A percentile compares a stretch with the other conserved stretches of the same genome.
Evolutionary conservation across 2,113 vertebrate genomes (phyloP).

Genomic region (Sminthopsis crassicaudata): DNA sequence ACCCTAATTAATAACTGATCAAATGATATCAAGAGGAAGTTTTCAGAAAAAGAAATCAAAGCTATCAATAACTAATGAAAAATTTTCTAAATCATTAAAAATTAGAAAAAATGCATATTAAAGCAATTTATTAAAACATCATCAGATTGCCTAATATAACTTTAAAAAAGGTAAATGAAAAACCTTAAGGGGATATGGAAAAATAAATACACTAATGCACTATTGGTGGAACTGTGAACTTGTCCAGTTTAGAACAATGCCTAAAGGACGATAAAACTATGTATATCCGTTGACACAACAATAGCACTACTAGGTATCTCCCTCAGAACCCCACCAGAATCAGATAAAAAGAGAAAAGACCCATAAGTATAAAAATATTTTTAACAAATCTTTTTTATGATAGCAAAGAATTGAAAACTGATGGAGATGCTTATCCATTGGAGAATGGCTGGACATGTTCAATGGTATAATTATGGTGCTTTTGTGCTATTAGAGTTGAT

Average conservation of each 20-base stretch:
- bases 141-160: not conserved
- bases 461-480: not conserved
- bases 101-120: not conserved
- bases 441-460: not conserved
- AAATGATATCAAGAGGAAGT: not conserved
- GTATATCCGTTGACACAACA: not conserved
- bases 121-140: not conserved
- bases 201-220: not conserved
- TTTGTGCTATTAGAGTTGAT: not conserved
- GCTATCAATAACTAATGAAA: not conserved
- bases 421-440: not conserved
- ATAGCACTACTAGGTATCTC: not conserved
- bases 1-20: not conserved
- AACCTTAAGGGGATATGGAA: not conserved
- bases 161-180: not conserved
- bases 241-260: not conserved
- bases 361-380: not conserved
- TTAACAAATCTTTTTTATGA: not conserved
- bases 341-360: not conserved
- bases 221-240: not conserved
- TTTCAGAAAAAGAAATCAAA: not conserved
- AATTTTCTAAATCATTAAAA: not conserved
- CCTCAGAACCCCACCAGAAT: too few species aligned
- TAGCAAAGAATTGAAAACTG: not conserved
- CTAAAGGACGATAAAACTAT: not conserved